Evolutionary conservation across 2,113 vertebrate genomes (phyloP).

Genomic region (Laterallus jamaicensis): DNA sequence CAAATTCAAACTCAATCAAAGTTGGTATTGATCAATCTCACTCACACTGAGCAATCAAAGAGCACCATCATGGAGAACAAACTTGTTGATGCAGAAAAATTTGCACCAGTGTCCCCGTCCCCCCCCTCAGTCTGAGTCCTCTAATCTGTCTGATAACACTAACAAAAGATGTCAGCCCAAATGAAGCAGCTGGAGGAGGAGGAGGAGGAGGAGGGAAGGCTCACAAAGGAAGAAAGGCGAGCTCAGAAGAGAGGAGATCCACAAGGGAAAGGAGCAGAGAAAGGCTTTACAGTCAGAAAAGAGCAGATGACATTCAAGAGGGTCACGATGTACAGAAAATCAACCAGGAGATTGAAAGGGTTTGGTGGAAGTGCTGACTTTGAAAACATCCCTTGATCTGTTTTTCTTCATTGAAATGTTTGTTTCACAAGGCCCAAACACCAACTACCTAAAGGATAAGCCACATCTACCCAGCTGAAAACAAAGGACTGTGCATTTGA

Average conservation of each 20-base stretch:
- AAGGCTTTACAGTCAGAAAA: neutral
- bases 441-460: neutral
- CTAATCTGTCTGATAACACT: constrained; percentile 76
- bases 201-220: neutral
- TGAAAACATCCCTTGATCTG: constrained; percentile 14
- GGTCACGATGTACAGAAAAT: neutral
- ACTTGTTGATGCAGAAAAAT: constrained; percentile 86
- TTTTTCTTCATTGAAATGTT: neutral
- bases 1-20: neutral
- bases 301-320: neutral
- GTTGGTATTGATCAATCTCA: constrained; percentile 79
- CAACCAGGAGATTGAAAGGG: constrained; percentile 14
- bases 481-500: neutral
- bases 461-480: neutral
- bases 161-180: constrained; percentile 82
- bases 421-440: constrained; percentile 31
- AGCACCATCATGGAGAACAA: constrained; percentile 80
- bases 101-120: constrained; percentile 72
- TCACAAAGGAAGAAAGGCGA: constrained; percentile 27
- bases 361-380: neutral
- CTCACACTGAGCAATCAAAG: constrained; percentile 85
- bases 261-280: neutral
- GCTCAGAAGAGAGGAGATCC: constrained; percentile 15
- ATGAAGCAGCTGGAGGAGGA: constrained; percentile 33
- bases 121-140: constrained; percentile 67